Evolutionary conservation across 2,113 vertebrate species (phyloP), one percentile per base, ranked within the genome.

Genomic region (Variabilichromis moorii): DNA sequence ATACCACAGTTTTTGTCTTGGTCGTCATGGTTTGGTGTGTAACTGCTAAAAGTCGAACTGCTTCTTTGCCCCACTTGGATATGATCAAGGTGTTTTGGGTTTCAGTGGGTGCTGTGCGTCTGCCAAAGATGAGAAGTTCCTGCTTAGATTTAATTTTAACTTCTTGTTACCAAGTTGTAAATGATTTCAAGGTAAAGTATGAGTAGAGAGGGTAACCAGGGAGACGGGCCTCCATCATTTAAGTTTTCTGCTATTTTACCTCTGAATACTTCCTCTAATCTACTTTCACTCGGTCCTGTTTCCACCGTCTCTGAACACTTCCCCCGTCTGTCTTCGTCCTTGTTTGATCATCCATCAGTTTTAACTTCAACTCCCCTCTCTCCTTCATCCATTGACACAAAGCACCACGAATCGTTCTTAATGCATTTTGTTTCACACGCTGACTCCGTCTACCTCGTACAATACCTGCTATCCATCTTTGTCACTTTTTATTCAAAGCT

Each of bases 401-500:
- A 26, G 83, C 31, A 14, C 71, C 28, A 59, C 45, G 59, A 83
- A 50, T 71, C n/a, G 71, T 71, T 78, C 82, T 78, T 84, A 89
- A 86, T 81, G 17, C 51, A 73, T 89, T 90, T 85, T 66, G 42
- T 85, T 51, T 89, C 80, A 26, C 82, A 66, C 59, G 17, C 50
- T 31, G 17, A 28, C 79, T 55, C 54, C 2, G 24, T 35, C 35
- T 68, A 9, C 40, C 40, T 53, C 3, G 5, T 73, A 76, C 59
- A 85, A 28, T 61, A 31, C 73, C 50, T 26, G 31, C 86, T 45
- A 90, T 94, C 82, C 21, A 37, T 92, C 85, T 89, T 50, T 85
- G 88, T 90, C 92, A 79, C 51, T 84, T 84, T 90, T 50, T 55
- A 59, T 88, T 88, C 80, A 81, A 47, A 79, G 80, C 81, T 10